phyloP scores from a whole-genome alignment of 1,140 invertebrate species.

The Eueides isabella region DNA sequence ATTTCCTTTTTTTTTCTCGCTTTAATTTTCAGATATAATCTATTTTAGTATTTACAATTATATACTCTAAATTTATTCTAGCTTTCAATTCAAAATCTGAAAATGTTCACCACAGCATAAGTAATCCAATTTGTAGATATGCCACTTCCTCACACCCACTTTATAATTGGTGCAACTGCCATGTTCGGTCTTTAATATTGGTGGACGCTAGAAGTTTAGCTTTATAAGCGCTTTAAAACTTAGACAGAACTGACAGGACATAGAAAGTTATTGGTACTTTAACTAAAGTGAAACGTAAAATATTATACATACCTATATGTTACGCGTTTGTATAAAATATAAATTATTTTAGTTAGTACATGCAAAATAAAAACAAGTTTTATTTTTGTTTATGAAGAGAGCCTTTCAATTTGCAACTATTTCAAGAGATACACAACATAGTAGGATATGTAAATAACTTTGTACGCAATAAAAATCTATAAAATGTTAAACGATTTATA shows the following conservation, averaged over 20 bases:
- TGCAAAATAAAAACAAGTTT: background rate
- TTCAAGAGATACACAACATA: no score
- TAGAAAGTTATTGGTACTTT: background rate
- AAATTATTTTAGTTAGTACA: no score
- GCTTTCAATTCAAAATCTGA: background rate
- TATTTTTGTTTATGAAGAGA: background rate
- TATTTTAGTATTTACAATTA: background rate
- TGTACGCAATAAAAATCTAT: no score
- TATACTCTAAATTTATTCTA: background rate
- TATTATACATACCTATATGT: no score
- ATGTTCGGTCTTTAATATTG: background rate
- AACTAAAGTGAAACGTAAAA: no score
- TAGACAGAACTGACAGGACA: background rate
- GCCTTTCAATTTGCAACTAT: no score
- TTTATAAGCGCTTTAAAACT: background rate
- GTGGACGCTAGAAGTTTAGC: background rate
- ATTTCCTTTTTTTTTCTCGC: no score
- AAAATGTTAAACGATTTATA: background rate
- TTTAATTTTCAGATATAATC: background rate
- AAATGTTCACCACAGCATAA: background rate
- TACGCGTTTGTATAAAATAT: no score
- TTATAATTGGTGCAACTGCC: slow-evolving; percentile 1
- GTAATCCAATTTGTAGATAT: slow-evolving; percentile 1
- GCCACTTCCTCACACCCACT: background rate
- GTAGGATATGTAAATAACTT: no score